Evolutionary conservation across 1,140 invertebrate genomes (phyloP).

Genomic region (Rhyzopertha dominica): DNA sequence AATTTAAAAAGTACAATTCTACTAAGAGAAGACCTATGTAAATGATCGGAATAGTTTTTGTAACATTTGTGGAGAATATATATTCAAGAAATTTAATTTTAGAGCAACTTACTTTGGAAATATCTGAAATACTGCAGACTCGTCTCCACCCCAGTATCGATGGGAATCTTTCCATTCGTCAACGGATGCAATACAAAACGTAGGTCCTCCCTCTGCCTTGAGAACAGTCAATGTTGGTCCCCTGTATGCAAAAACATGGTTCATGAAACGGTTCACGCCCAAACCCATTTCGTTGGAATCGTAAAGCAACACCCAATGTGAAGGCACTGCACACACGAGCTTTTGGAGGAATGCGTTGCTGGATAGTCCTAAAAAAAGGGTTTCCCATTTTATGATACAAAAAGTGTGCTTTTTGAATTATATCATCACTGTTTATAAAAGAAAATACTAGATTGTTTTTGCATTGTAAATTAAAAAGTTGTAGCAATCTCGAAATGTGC

Average conservation of each 20-base stretch:
- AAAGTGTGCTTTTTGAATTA: too few species aligned
- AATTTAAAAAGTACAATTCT: too few species aligned
- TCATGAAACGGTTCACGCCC: conserved; percentile 80
- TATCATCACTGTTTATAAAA: too few species aligned
- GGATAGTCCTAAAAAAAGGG: conserved; percentile 40
- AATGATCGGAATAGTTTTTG: too few species aligned
- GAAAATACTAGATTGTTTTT: too few species aligned
- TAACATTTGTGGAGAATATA: too few species aligned
- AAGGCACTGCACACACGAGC: conserved; percentile 59
- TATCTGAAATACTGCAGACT: conserved; percentile 72
- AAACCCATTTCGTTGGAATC: conserved; percentile 77
- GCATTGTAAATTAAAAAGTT: too few species aligned
- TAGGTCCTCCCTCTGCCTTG: conserved; percentile 58
- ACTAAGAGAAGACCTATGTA: too few species aligned
- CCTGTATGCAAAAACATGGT: conserved; percentile 80
- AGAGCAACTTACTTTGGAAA: conserved; percentile 61
- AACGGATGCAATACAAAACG: conserved; percentile 74
- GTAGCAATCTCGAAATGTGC: too few species aligned
- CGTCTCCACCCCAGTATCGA: conserved; percentile 75
- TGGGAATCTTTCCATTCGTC: conserved; percentile 81
- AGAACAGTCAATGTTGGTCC: conserved; percentile 78
- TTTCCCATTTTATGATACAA: too few species aligned
- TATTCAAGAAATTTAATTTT: too few species aligned
- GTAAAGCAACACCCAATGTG: conserved; percentile 82
- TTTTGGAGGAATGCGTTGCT: conserved; percentile 58